Conservation (phyloP, 2,888 invertebrate genomes). For the Candidula unifasciata region DNA sequence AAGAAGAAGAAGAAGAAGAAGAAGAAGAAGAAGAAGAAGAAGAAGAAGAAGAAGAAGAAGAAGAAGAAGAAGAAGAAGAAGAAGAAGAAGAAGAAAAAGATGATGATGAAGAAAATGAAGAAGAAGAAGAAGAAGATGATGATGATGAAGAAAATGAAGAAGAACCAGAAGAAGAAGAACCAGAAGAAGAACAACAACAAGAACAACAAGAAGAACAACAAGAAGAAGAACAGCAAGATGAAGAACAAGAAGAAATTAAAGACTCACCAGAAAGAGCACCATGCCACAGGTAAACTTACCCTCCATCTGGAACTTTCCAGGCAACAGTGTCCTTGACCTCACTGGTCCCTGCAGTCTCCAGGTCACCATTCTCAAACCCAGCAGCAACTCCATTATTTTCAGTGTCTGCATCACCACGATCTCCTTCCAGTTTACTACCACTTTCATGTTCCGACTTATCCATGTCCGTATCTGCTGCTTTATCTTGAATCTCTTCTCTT, state of each 20-base stretch:
- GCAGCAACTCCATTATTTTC: not conserved
- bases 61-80: no score
- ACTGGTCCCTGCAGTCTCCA: not conserved
- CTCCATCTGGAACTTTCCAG: slow-evolving; percentile 20
- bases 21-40: no score
- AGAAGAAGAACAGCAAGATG: not conserved
- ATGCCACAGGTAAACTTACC: not conserved
- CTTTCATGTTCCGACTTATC: not conserved
- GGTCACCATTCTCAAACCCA: not conserved
- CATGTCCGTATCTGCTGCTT: not conserved
- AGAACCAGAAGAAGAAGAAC: no score
- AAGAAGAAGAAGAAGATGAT: no score
- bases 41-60: no score
- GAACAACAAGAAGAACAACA: not conserved
- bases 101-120: no score
- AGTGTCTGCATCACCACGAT: not conserved
- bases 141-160: no score
- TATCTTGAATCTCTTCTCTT: not conserved
- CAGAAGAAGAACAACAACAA: no score
- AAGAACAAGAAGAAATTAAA: not conserved
- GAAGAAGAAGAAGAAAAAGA: no score
- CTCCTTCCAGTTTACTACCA: not conserved
- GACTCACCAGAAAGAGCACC: not conserved
- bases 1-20: no score
- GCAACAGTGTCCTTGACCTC: not conserved